phyloP scores from a whole-genome alignment of 1,140 invertebrate genomes.

The Eupristina koningsbergeri region DNA sequence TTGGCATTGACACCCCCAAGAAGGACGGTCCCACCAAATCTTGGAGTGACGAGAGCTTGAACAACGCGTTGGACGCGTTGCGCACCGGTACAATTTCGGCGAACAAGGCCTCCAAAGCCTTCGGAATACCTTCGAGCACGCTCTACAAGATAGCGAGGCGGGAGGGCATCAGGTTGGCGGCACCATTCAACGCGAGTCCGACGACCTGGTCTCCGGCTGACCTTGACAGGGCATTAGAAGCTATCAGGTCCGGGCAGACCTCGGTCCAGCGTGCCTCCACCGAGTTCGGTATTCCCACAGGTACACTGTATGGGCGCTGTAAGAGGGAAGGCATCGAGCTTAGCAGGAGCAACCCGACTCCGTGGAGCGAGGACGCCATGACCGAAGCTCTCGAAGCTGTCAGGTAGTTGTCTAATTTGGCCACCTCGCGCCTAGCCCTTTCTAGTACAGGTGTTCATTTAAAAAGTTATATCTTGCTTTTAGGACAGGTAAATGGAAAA shows the following conservation, averaged over 20 bases:
- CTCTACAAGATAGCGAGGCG: slow-evolving; percentile 91
- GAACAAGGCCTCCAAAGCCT: slow-evolving; percentile 93
- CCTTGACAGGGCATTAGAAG: slow-evolving; percentile 85
- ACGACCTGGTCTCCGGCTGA: slow-evolving; percentile 90
- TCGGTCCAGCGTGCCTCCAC: slow-evolving; percentile 90
- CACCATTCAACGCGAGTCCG: slow-evolving; percentile 91
- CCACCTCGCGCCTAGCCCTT: no score
- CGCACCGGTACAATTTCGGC: slow-evolving; percentile 88
- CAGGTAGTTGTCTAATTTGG: slow-evolving; percentile 78
- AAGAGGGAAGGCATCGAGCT: slow-evolving; percentile 91
- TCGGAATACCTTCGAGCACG: slow-evolving; percentile 90
- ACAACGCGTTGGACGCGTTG: slow-evolving; percentile 84
- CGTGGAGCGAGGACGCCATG: slow-evolving; percentile 93
- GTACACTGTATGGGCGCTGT: slow-evolving; percentile 88
- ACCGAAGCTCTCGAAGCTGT: slow-evolving; percentile 90
- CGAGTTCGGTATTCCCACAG: slow-evolving; percentile 88
- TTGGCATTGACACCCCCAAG: slow-evolving; percentile 91
- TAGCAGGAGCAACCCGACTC: slow-evolving; percentile 87
- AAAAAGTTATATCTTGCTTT: no score
- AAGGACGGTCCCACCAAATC: slow-evolving; percentile 89
- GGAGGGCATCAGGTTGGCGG: slow-evolving; percentile 88
- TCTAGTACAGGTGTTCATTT: no score
- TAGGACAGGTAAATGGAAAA: no score
- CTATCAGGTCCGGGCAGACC: slow-evolving; percentile 85
- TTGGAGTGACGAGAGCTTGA: slow-evolving; percentile 89